Evolutionary conservation across 2,888 invertebrate genomes (phyloP), one percentile per base, ranked within the genome.

Genomic region (Microdon myrmicae): DNA sequence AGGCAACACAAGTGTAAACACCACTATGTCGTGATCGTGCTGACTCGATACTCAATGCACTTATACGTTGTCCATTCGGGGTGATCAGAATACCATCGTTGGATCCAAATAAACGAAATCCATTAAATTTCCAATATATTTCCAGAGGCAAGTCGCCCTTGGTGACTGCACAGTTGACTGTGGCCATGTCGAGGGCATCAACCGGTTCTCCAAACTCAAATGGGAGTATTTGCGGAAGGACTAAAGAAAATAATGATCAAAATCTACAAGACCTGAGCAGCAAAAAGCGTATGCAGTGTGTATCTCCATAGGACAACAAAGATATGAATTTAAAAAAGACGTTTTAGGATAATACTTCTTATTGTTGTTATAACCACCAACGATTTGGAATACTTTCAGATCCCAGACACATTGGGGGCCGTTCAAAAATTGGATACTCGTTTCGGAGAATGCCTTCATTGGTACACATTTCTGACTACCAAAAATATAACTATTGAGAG

Each of bases 401-500:
- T n/a, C n/a, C n/a, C n/a, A n/a, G n/a, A n/a, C n/a, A n/a, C n/a
- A n/a, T n/a, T n/a, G n/a, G n/a, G n/a, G n/a, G n/a, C n/a, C n/a
- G n/a, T n/a, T n/a, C n/a, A n/a, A n/a, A n/a, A n/a, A n/a, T n/a
- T 77, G 86, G 83, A 71, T 86, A 85, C 66, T 85, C 86, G 49
- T 83, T 85, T 31, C 82, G 81, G 14, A 83, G 79, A 32, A 87
- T 81, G 34, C 86, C 85, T 58, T 80, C 80, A 67, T 82, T 83
- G 69, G 81, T 82, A 76, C 12, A 79, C 71, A 67, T 81, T 77
- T 28, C 74, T 74, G 32, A 82, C 83, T 2, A 82, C 85, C 92
- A 92, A 92, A 37, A 83, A 83, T 55, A 93, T 88, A 68, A 84
- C 84, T 54, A 93, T 81, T 6, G 92, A 92, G 64, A 87, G 78